phyloP scores from a whole-genome alignment of 2,113 vertebrate genomes.

The Rhipidura dahli region DNA sequence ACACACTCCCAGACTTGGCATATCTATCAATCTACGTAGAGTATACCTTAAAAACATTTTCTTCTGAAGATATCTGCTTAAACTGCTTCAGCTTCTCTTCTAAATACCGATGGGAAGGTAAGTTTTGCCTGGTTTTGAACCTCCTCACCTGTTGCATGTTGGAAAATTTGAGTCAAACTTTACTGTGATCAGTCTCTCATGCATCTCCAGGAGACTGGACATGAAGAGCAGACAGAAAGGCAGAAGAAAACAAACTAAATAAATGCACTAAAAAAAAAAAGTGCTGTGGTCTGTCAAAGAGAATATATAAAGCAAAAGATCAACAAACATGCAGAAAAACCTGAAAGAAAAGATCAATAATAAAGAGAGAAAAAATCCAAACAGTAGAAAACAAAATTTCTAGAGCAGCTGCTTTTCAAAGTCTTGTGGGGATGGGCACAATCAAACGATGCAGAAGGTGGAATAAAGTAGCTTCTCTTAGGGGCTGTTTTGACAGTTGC shows the following conservation, averaged over 20 bases:
- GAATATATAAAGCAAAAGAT: not conserved
- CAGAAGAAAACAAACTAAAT: conserved; percentile 2
- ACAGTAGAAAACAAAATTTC: not conserved
- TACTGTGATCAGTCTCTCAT: not conserved
- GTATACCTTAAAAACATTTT: not conserved
- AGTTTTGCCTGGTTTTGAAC: not conserved
- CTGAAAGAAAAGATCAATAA: not conserved
- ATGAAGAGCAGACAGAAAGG: not conserved
- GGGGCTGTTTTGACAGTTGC: not conserved
- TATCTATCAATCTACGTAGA: not conserved
- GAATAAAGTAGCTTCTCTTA: not conserved
- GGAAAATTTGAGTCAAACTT: conserved; percentile 8
- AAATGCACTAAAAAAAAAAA: not conserved
- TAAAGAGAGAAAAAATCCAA: not conserved
- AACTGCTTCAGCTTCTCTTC: not conserved
- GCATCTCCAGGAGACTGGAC: not conserved
- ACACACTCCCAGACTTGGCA: not conserved
- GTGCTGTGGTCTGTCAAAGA: not conserved
- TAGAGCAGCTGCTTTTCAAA: not conserved
- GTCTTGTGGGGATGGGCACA: not conserved
- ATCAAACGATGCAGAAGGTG: not conserved
- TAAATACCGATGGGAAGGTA: not conserved
- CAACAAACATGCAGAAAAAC: not conserved
- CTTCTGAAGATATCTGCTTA: not conserved
- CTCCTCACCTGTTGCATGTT: not conserved